These are phyloP conservation scores for Trichogramma pretiosum DNA, from an alignment of 1,140 invertebrate species.

Conservation along the genomic window DNA sequence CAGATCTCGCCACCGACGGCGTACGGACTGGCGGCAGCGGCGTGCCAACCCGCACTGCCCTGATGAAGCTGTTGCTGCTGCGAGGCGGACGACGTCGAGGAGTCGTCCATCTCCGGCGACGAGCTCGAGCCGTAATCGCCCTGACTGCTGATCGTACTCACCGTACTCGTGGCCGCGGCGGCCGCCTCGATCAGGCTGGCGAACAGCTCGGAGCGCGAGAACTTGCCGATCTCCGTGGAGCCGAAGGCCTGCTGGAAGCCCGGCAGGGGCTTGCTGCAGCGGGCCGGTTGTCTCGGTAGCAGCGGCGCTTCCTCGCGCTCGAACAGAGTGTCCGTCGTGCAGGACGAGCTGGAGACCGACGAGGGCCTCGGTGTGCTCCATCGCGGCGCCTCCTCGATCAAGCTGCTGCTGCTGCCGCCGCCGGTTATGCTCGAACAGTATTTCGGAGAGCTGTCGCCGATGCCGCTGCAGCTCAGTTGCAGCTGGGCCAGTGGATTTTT, in stretches of 20 bases:
- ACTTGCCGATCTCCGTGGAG: conserved; percentile 67
- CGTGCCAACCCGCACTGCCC: too few relatives aligned
- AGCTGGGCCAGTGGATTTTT: neutral
- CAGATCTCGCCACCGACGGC: conserved; percentile 42
- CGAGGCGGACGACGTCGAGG: too few relatives aligned
- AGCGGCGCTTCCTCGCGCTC: neutral
- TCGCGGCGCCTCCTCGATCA: neutral
- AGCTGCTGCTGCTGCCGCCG: conserved; percentile 5
- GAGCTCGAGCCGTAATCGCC: conserved; percentile 26
- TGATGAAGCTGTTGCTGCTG: too few relatives aligned
- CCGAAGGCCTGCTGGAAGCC: conserved; percentile 71
- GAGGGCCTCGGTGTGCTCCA: conserved; percentile 3
- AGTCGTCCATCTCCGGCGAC: too few relatives aligned
- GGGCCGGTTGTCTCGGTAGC: neutral
- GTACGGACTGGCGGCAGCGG: conserved; percentile 26
- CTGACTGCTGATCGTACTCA: conserved; percentile 21
- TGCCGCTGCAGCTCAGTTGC: too few relatives aligned
- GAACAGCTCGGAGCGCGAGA: conserved; percentile 50
- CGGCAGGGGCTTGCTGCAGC: conserved; percentile 48
- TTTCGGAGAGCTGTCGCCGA: too few relatives aligned
- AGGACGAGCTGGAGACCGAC: conserved; percentile 4
- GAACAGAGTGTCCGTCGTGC: conserved; percentile 1
- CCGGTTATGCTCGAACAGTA: conserved; percentile 6
- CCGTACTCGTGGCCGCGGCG: conserved; percentile 22
- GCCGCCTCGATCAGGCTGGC: conserved; percentile 34